Base-by-base conservation (phyloP, 1,140 invertebrate species). In the Lepidostoma basale region DNA sequence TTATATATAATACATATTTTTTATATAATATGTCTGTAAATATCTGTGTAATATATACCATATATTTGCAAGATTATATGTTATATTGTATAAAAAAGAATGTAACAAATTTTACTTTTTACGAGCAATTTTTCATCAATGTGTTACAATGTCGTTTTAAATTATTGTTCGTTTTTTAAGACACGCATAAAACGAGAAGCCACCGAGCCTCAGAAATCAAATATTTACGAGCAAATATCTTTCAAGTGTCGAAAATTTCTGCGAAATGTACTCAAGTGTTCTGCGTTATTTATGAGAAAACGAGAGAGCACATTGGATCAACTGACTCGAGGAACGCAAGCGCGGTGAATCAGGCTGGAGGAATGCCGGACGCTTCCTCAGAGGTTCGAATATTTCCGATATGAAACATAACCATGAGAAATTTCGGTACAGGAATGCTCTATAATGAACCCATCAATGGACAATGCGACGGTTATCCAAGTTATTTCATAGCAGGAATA, bases 341-440 rank as follows among this genome's bases (percentile, higher is more conserved):
- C 22, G 12, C 49, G 63, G 30, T 65, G 63, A 65, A n/a, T 65
- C 63, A 65, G 47, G 12, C 8, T 14, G 26, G 30, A 36, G 30
- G 63, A 56, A 65, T 65, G 63, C 20, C 12, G 22, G 44, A 54
- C 33, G 23, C 62, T 65, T 65, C 63, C 63, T 47, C 20, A 63
- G 12, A 63, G 36, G 14, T 54, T 16, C 30, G 42, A 65, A 54
- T 47, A 65, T 65, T 65, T 65, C 49, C 49, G 63, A 65, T 56
- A 42, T 28, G 36, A 40, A 30, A 65, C 63, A 56, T 63, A 25
- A 49, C 42, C n/a, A 42, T 40, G 20, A 30, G 47, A 56, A 30
- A 56, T 30, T 56, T 30, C 16, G 36, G 22, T 5, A 10, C 16
- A 44, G 20, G 59, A 22, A 62, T 62, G 20, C 23, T 22, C 9